A percentile compares a stretch with the other conserved stretches of the same genome.
Evolutionary conservation across 2,113 vertebrate genomes (phyloP).

Genomic region (Gallinago undulata): DNA sequence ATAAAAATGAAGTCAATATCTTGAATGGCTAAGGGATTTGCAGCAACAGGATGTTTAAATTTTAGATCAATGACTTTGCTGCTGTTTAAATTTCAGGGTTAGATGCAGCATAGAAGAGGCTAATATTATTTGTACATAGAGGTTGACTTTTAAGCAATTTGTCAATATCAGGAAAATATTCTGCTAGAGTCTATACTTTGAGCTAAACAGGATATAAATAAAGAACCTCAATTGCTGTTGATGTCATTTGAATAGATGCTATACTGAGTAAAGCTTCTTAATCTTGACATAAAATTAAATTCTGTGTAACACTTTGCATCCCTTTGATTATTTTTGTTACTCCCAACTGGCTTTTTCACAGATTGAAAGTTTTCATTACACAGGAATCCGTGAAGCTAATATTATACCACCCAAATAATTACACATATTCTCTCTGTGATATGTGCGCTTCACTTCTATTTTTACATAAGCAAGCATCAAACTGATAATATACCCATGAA

Average conservation of each 20-base stretch:
- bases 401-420: not conserved
- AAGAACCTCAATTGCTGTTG: not conserved
- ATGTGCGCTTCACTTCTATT: not conserved
- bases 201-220: not conserved
- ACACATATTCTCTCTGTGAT: not conserved
- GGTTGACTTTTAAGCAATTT: slow-evolving; percentile 4
- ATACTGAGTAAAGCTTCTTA: not conserved
- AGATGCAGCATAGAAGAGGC: not conserved
- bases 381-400: not conserved
- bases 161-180: not conserved
- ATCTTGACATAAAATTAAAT: not conserved
- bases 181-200: not conserved
- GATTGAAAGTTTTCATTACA: not conserved
- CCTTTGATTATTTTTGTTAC: not conserved
- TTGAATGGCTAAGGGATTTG: not conserved
- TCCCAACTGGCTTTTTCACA: not conserved
- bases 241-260: not conserved
- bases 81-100: not conserved
- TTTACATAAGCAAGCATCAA: not conserved
- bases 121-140: not conserved
- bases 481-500: not conserved
- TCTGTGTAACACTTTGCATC: not conserved
- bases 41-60: not conserved
- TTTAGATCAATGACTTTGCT: not conserved
- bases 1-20: not conserved